Evolutionary conservation across 2,113 vertebrate genomes (phyloP), one percentile per base, ranked within the genome.

Genomic region (Malaclemys terrapin): DNA sequence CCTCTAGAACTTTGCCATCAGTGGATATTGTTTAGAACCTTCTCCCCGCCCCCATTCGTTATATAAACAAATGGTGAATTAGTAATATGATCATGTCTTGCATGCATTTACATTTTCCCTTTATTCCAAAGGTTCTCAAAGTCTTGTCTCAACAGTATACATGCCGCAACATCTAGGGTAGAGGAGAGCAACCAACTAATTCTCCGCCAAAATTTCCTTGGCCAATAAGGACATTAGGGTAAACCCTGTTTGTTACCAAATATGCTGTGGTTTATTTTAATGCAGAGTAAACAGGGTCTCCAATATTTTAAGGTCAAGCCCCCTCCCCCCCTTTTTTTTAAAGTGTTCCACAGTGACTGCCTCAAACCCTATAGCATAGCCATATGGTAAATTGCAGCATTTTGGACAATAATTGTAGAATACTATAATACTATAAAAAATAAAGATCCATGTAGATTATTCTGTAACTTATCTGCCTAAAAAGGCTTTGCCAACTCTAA

Each of bases 301-400:
- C 82, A 75, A 57, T 89, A 88, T 89, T 89, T 89, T 82, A 92
- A 82, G 35, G 80, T 88, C 25, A 94, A 89, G 81, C 56, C 6
- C 82, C 86, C 19, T 3, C 6, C 86, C 19, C 3, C 6, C 45
- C 6, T 45, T 45, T 45, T 45, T 45, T 45, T 45, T 6, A 45
- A 45, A 45, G 4, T 90, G 62, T 78, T 88, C 88, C 80, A 75
- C 72, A 90, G n/a, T 93, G 89, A 16, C 11, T 88, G 1, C 22
- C 90, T 49, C 4, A 54, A 93, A 57, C 13, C 86, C 57, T 1
- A 2, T 53, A 91, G 25, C 17, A 76, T 88, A 38, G 17, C 53
- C 72, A 8, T 27, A 6, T n/a, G 82, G 72, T 27, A 90, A 92
- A 93, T 24, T 72, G 52, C 50, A 81, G 57, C 62, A 84, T 91